A percentile compares a stretch with the other conserved stretches of the same genome.
Conservation (phyloP, 2,888 invertebrate species). For the Drosophila anomalipes region DNA sequence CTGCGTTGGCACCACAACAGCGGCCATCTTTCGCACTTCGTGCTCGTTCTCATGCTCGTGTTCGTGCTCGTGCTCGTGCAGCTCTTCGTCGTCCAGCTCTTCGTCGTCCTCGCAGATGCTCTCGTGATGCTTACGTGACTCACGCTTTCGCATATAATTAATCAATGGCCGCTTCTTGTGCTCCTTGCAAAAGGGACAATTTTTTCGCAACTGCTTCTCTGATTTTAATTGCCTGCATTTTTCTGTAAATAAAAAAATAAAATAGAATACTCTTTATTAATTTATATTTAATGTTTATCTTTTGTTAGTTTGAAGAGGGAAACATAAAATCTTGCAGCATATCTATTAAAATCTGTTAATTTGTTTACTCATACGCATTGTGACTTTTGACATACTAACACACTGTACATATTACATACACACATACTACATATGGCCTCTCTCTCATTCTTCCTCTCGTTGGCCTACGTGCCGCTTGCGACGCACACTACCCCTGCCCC, state of each 20-base stretch:
- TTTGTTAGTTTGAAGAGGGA: not conserved
- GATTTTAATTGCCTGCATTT: constrained; percentile 83
- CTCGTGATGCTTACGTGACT: constrained; percentile 86
- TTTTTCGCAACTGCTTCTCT: constrained; percentile 83
- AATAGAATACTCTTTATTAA: not conserved
- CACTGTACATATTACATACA: not conserved
- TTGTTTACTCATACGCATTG: constrained; percentile 14
- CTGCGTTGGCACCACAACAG: constrained; percentile 63
- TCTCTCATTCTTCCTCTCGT: constrained; percentile 3
- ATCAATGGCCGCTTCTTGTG: constrained; percentile 86
- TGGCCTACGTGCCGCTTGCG: constrained; percentile 57
- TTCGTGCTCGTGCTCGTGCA: constrained; percentile 78
- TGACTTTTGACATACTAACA: constrained; percentile 19
- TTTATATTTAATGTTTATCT: not conserved
- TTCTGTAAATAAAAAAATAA: constrained; percentile 62
- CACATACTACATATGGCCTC: not conserved
- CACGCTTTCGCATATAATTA: constrained; percentile 83
- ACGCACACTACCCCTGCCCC: constrained; percentile 34
- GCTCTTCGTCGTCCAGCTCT: constrained; percentile 83
- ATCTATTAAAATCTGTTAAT: not conserved
- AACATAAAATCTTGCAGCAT: not conserved
- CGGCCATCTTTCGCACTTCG: constrained; percentile 50
- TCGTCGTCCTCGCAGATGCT: constrained; percentile 86
- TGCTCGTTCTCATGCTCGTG: constrained; percentile 83
- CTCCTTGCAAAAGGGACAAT: constrained; percentile 86